Evolutionary conservation across 2,888 invertebrate species (phyloP).

Genomic region (Drosophila tripunctata): DNA sequence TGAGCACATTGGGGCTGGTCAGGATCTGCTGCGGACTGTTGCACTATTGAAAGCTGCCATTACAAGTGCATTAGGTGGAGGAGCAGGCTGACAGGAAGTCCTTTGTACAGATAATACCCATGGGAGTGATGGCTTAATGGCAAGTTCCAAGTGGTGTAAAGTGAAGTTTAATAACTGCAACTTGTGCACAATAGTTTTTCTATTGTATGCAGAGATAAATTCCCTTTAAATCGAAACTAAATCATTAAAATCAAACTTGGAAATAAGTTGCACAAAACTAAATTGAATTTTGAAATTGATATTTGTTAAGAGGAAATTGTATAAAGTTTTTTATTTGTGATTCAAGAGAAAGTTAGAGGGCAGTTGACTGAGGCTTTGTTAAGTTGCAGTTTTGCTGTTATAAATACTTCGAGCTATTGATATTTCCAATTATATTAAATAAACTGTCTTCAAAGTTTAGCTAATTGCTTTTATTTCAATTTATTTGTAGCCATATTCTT

Average conservation of each 20-base stretch:
- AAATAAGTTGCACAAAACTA: neutral
- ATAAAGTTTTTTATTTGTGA: too few relatives aligned
- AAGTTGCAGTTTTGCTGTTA: too few relatives aligned
- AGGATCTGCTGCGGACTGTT: slow-evolving; percentile 30
- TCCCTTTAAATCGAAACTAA: slow-evolving; percentile 2
- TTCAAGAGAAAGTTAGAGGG: too few relatives aligned
- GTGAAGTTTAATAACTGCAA: slow-evolving; percentile 50
- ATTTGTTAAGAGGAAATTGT: too few relatives aligned
- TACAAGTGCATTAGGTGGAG: slow-evolving; percentile 54
- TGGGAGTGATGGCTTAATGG: slow-evolving; percentile 46
- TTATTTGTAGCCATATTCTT: too few relatives aligned
- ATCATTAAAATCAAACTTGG: neutral
- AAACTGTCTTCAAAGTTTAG: too few relatives aligned
- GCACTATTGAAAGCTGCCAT: slow-evolving; percentile 39
- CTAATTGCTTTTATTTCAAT: too few relatives aligned
- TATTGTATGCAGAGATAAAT: slow-evolving; percentile 13
- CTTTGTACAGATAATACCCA: slow-evolving; percentile 25
- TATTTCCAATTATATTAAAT: too few relatives aligned
- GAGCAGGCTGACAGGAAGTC: neutral
- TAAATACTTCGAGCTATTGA: too few relatives aligned
- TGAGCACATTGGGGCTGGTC: slow-evolving; percentile 11
- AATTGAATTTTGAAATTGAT: neutral
- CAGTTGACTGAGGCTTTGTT: too few relatives aligned
- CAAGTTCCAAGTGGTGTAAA: slow-evolving; percentile 39
- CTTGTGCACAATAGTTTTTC: slow-evolving; percentile 35